phyloP scores from a whole-genome alignment of 2,113 vertebrate genomes.

The Furnarius figulus region DNA sequence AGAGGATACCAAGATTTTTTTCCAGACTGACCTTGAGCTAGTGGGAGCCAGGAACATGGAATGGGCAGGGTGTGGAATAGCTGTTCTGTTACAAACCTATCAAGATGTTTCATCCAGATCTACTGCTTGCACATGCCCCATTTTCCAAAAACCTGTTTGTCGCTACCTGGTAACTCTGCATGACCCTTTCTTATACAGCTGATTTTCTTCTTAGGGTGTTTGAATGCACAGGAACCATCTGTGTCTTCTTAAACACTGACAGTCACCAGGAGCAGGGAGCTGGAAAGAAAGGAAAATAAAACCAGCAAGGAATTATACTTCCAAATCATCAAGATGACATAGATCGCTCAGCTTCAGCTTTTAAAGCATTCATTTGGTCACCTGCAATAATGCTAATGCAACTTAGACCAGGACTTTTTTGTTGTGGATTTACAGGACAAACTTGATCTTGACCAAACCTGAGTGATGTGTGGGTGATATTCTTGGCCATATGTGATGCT shows the following conservation, averaged over 20 bases:
- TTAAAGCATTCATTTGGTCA: background rate
- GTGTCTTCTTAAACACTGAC: background rate
- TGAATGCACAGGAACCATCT: background rate
- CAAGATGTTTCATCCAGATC: background rate
- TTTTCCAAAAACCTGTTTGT: background rate
- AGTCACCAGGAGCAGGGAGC: background rate
- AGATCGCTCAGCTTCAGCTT: accelerated
- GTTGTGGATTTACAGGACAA: background rate
- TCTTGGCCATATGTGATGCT: background rate
- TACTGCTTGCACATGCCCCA: background rate
- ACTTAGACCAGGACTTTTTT: background rate
- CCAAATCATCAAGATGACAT: background rate
- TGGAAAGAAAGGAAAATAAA: background rate
- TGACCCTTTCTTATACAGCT: background rate
- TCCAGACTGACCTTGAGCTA: background rate
- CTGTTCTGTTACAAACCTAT: background rate
- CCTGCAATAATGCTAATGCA: background rate
- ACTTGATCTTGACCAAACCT: background rate
- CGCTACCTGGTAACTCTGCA: background rate
- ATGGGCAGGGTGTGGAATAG: background rate
- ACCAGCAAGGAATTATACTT: background rate
- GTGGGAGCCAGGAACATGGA: background rate
- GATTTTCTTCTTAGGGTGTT: background rate
- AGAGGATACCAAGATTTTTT: background rate
- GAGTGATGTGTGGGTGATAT: background rate